A percentile compares a stretch with the other conserved stretches of the same genome.
Conservation (phyloP, 2,797 vertebrate genomes). For the Novumbra hubbsi region DNA sequence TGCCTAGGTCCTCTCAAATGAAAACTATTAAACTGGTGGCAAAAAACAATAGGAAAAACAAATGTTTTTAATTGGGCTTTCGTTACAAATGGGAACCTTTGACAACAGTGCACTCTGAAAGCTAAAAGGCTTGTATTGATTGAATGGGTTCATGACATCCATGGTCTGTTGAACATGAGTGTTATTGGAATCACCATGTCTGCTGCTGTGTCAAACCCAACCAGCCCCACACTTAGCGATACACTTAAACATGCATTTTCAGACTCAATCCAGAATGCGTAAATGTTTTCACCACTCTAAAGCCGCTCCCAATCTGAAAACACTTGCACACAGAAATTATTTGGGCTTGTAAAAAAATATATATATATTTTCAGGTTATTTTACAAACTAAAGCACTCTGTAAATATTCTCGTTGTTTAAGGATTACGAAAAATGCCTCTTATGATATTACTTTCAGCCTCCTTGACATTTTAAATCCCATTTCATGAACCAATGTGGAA, state of each 20-base stretch:
- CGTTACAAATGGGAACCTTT: background rate
- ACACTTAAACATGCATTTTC: background rate
- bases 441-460: conserved; percentile 68
- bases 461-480: conserved; percentile 76
- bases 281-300: background rate
- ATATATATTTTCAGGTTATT: conserved; percentile 45
- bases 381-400: conserved; percentile 33
- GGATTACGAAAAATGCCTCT: conserved; percentile 72
- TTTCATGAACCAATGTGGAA: conserved; percentile 75
- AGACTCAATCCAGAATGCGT: background rate
- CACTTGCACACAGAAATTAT: background rate
- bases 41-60: too few species aligned
- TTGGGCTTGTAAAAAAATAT: background rate
- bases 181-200: background rate
- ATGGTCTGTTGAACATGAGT: conserved; percentile 2
- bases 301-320: background rate
- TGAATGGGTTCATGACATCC: background rate
- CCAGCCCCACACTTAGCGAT: background rate
- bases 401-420: conserved; percentile 65
- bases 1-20: too few species aligned
- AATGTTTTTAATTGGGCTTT: too few species aligned
- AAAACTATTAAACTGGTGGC: too few species aligned
- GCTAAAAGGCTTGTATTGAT: background rate
- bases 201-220: background rate
- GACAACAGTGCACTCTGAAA: background rate